Conservation (phyloP, 2,797 vertebrate species). For the Pseudomugil gertrudae region DNA sequence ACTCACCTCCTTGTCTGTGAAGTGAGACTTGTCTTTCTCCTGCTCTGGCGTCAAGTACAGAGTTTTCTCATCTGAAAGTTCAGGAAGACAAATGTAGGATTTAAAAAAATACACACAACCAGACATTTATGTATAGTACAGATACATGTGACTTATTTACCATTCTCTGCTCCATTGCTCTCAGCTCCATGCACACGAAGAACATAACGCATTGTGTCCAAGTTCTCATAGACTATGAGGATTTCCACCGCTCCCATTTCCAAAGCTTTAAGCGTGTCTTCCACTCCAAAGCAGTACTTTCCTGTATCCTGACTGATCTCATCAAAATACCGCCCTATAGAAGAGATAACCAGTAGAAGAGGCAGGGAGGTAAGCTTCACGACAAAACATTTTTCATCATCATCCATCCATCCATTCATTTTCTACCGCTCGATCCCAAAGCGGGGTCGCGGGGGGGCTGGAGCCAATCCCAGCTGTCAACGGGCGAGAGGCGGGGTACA, state of each 20-base stretch:
- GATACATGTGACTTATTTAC: conserved; percentile 44
- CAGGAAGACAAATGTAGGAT: not conserved
- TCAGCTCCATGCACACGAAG: conserved; percentile 95
- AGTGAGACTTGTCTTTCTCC: conserved; percentile 99
- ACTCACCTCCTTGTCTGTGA: conserved; percentile 99
- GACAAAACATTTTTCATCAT: not conserved
- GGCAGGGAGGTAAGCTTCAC: not conserved
- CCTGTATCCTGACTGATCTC: conserved; percentile 99
- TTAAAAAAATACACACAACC: not conserved
- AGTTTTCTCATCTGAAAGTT: conserved; percentile 91
- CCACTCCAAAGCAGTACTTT: conserved; percentile 98
- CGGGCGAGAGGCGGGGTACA: no score
- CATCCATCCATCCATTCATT: no score
- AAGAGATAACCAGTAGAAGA: not conserved
- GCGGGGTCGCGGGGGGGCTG: no score
- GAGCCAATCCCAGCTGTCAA: no score
- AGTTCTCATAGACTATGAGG: conserved; percentile 98
- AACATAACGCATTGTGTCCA: conserved; percentile 99
- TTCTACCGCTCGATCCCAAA: no score
- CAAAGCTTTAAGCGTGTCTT: conserved; percentile 97
- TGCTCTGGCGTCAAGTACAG: conserved; percentile 98
- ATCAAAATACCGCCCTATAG: conserved; percentile 95
- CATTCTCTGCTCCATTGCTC: conserved; percentile 83
- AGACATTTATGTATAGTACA: not conserved
- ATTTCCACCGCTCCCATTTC: conserved; percentile 99